A percentile compares a stretch with the other conserved stretches of the same genome.
Evolutionary conservation across 2,113 vertebrate genomes (phyloP).

Genomic region (Pterophyllum scalare): DNA sequence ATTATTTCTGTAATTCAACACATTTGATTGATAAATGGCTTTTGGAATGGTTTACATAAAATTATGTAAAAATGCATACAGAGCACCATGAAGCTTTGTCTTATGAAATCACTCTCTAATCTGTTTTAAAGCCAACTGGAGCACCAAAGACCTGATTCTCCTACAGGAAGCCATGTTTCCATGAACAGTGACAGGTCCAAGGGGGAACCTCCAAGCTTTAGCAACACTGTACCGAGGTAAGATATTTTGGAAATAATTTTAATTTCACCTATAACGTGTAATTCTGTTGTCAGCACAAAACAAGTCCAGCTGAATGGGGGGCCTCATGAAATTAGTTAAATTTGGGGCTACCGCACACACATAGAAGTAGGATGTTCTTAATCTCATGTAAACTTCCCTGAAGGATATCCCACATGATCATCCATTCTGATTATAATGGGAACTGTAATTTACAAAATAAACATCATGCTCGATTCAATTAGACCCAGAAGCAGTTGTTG

Average conservation of each 20-base stretch:
- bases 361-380: too few relatives aligned
- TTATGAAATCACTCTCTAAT: rapidly evolving
- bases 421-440: too few relatives aligned
- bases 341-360: too few relatives aligned
- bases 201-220: rapidly evolving
- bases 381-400: too few relatives aligned
- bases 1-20: rapidly evolving
- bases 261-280: too few relatives aligned
- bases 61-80: too few relatives aligned
- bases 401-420: too few relatives aligned
- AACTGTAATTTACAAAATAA: too few relatives aligned
- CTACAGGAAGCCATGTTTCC: neutral
- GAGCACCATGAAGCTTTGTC: neutral
- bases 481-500: too few relatives aligned
- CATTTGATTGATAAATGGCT: rapidly evolving
- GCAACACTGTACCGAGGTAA: rapidly evolving
- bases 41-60: neutral
- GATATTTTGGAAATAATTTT: neutral
- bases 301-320: too few relatives aligned
- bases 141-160: neutral
- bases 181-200: rapidly evolving
- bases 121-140: rapidly evolving
- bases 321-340: too few relatives aligned
- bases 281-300: neutral
- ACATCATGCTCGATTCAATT: too few relatives aligned